Conservation (phyloP, 2,113 vertebrate genomes). For the Engystomops pustulosus region DNA sequence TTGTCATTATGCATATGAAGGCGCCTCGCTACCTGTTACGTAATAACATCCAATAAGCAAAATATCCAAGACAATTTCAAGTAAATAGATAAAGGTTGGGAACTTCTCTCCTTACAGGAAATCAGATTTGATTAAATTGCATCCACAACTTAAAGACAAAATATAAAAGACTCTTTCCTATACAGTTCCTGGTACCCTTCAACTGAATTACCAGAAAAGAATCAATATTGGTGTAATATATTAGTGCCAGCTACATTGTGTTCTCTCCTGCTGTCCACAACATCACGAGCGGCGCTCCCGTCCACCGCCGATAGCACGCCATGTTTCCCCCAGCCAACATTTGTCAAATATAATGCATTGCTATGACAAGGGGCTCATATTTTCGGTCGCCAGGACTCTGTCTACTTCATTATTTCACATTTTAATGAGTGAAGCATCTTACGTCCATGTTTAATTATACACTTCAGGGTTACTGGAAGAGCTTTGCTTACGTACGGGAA, state of each 20-base stretch:
- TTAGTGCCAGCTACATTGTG: slow-evolving; percentile 14
- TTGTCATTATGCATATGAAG: neutral
- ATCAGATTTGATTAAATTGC: slow-evolving; percentile 51
- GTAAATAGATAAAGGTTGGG: slow-evolving; percentile 43
- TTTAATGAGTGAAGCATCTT: neutral
- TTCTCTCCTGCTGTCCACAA: neutral
- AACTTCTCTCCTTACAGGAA: slow-evolving; percentile 47
- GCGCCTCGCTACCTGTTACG: neutral
- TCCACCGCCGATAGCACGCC: neutral
- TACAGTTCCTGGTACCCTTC: slow-evolving; percentile 36
- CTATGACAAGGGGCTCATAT: neutral
- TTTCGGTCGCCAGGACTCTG: neutral
- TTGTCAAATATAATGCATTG: neutral
- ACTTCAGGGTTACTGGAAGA: neutral
- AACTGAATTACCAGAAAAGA: slow-evolving; percentile 52
- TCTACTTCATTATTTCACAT: neutral
- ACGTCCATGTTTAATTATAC: neutral
- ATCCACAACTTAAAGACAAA: slow-evolving; percentile 31
- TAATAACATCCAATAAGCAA: neutral
- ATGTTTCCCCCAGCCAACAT: neutral
- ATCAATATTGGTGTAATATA: slow-evolving; percentile 49
- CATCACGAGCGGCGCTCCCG: neutral
- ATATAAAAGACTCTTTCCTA: slow-evolving; percentile 53
- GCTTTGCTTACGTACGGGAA: neutral
- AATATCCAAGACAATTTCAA: slow-evolving; percentile 1